A percentile compares a stretch with the other conserved stretches of the same genome.
Evolutionary conservation across 1,140 invertebrate genomes (phyloP).

Genomic region (Brachionus calyciflorus): DNA sequence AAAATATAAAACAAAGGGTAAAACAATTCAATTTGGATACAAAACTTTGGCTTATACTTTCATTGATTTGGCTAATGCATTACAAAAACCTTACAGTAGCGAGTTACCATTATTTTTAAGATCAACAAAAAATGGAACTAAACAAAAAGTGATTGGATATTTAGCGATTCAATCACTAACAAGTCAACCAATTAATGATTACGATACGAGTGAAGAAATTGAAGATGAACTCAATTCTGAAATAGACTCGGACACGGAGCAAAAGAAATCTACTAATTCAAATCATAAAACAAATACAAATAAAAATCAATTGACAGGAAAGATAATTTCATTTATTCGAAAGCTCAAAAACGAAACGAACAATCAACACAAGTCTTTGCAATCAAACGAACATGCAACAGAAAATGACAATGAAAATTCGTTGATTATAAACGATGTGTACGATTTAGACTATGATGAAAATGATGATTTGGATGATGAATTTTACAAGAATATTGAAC

Average conservation of each 20-base stretch:
- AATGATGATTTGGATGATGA: conserved; percentile 22
- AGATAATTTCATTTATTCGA: conserved; percentile 34
- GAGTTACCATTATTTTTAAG: conserved; percentile 28
- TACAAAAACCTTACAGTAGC: conserved; percentile 27
- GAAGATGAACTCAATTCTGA: conserved; percentile 7
- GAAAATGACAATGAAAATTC: conserved; percentile 16
- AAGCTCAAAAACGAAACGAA: conserved; percentile 13
- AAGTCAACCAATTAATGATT: conserved; percentile 38
- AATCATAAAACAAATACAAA: neutral
- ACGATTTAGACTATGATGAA: conserved; percentile 18
- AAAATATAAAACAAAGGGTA: conserved; percentile 35
- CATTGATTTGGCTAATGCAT: conserved; percentile 27
- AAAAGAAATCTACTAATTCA: neutral
- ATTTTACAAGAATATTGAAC: conserved; percentile 29
- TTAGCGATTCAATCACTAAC: conserved; percentile 19
- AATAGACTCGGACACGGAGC: conserved; percentile 36
- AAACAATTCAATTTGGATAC: conserved; percentile 29
- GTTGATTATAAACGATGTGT: neutral
- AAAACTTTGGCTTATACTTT: conserved; percentile 36
- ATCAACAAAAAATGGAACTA: neutral
- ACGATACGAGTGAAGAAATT: neutral
- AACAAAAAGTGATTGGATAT: conserved; percentile 9
- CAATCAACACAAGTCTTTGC: neutral
- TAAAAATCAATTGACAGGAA: conserved; percentile 19
- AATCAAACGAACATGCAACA: neutral